Evolutionary conservation across 2,888 invertebrate species (phyloP), one percentile per base, ranked within the genome.

Genomic region (Ophion costatus): DNA sequence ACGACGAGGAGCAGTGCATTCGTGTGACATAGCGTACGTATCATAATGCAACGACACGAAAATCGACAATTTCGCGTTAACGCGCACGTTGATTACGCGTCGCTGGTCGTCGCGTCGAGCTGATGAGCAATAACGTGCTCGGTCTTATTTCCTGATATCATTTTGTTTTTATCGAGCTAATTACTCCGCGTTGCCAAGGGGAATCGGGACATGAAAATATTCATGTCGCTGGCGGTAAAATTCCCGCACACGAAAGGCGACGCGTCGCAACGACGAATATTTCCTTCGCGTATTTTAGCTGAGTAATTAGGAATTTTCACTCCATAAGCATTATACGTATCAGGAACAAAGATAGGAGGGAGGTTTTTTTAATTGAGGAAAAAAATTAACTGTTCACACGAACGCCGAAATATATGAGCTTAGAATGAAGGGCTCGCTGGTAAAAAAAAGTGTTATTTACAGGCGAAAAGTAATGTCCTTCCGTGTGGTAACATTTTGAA

Each of bases 21-120:
- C 24, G 69, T 51, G 42, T 66, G 45, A 24, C 38, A 45, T 45
- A 24, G 51, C 69, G 33, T 24, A 69, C 20, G 69, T 69, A 69
- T 51, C 17, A 22, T 73, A 67, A 81, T 75, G 33, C 45, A 51
- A 69, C 59, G 17, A 6, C n/a, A 59, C 80, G 66, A 80, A 29
- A 67, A 69, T 69, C 69, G 17, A 69, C 69, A 69, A 51, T 69
- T 69, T 69, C 69, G 14, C 51, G 69, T 69, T 69, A 24, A 24
- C 45, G 38, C 14, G 22, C 69, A 24, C 24, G 45, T 51, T 69
- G 45, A 11, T 69, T 24, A 51, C 69, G 33, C 56, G 56, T 57
- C 22, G 56, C 56, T 70, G 51, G 51, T 56, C n/a, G 24, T 57
- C 56, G 70, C 45, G 33, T 57, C 56, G 56, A 29, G 56, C 20